Base-by-base conservation (phyloP, 1,140 invertebrate species). In the Aphaenogaster rudis region DNA sequence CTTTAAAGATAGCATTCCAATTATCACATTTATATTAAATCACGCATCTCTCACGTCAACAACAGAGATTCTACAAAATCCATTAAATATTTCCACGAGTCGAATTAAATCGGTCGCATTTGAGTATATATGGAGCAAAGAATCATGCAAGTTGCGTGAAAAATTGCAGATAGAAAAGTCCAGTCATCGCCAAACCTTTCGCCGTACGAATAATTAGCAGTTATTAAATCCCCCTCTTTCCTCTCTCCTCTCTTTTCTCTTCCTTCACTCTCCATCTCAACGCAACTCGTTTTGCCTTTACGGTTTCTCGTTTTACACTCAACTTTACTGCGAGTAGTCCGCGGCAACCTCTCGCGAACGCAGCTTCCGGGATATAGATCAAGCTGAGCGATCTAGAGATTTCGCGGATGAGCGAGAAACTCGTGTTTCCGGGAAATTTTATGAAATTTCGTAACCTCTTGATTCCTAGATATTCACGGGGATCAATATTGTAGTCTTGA, bases 301-400 rank as follows among this genome's bases (percentile, higher is more conserved):
- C 64, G 66, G 69, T 88, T 90, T 66, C 50, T 71, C 63, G 57
- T 87, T 88, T 88, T 76, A 88, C 67, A 76, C 66, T 69, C 69
- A 63, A 61, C 61, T 88, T 90, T 91, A 89, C 64, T 89, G 72
- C 63, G n/a, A 63, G 21, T n/a, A 39, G 28, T 17, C 54, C 36
- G 87, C 39, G n/a, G 39, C 50, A 72, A 39, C 28, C 21, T 61
- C 21, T 50, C 3, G 42, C 17, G 74, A 13, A 82, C 48, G 28
- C 21, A 67, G 54, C 85, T 84, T 88, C 82, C 74, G 76, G 84
- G 50, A 57, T 50, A 59, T 2, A 2, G 8, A 36, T 45, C n/a
- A n/a, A 76, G 52, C 71, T 3, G 81, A 28, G 13, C 8, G 59
- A 77, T 52, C 28, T 42, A 33, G 8, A 59, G 67, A 74, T 76